Percentiles rank a stretch among this genome's conserved stretches.
Evolutionary conservation across 2,797 vertebrate species (phyloP).

Genomic region (Orestias chungarensis): DNA sequence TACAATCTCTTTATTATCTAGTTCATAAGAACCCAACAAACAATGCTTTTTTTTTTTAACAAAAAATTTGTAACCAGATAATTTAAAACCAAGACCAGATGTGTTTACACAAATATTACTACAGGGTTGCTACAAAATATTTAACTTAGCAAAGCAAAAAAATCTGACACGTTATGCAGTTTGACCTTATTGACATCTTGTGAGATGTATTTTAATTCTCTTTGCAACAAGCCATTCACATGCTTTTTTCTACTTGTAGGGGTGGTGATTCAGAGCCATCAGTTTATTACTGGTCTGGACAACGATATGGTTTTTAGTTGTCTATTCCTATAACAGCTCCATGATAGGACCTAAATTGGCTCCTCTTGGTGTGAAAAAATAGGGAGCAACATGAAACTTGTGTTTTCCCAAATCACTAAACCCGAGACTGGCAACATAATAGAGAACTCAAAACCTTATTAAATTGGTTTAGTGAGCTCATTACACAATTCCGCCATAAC

Average conservation of each 20-base stretch:
- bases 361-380: constrained; percentile 21
- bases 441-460: constrained; percentile 30
- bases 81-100: no score
- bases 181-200: constrained; percentile 1
- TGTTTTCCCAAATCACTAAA: constrained; percentile 36
- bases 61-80: no score
- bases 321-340: constrained; percentile 13
- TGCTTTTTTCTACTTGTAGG: constrained; percentile 1
- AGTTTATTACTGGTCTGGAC: constrained; percentile 8
- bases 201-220: background rate
- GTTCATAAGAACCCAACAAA: no score
- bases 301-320: constrained; percentile 16
- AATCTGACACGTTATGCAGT: constrained; percentile 1
- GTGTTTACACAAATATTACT: no score
- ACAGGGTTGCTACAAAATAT: background rate
- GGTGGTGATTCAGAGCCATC: constrained; percentile 15
- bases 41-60: no score
- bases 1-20: no score
- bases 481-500: constrained; percentile 38
- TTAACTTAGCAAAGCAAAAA: background rate
- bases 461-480: constrained; percentile 35
- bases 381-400: constrained; percentile 14
- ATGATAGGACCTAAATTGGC: constrained; percentile 30
- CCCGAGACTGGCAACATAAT: constrained; percentile 22
- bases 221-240: constrained; percentile 5